Evolutionary conservation across 1,140 invertebrate genomes (phyloP).

Genomic region (Conus betulinus): DNA sequence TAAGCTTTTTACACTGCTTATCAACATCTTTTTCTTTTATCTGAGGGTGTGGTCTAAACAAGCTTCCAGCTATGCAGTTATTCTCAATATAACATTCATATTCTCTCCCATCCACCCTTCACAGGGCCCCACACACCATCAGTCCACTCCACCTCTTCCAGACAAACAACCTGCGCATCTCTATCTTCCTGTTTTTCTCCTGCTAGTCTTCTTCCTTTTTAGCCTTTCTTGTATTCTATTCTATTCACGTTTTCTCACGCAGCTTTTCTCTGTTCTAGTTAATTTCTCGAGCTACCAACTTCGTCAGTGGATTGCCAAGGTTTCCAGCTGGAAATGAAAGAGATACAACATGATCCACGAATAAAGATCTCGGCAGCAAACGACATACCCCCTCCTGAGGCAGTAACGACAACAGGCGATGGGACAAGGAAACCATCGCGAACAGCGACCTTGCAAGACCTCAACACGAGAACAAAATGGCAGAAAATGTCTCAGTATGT

Average conservation of each 20-base stretch:
- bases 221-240: not conserved
- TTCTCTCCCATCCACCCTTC: too few relatives aligned
- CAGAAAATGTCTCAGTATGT: not conserved
- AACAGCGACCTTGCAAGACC: not conserved
- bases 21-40: too few relatives aligned
- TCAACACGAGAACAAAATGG: not conserved
- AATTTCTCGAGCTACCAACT: constrained; percentile 17
- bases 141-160: too few relatives aligned
- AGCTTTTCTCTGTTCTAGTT: not conserved
- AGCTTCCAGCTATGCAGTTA: too few relatives aligned
- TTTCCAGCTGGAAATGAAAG: constrained; percentile 28
- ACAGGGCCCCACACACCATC: too few relatives aligned
- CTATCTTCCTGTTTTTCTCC: too few relatives aligned
- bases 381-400: not conserved
- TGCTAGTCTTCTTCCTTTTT: too few relatives aligned
- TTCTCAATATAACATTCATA: too few relatives aligned
- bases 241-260: not conserved
- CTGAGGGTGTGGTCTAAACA: too few relatives aligned
- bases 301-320: not conserved
- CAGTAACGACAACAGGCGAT: not conserved
- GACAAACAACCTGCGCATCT: too few relatives aligned
- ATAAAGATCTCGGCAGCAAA: not conserved
- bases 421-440: not conserved
- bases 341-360: not conserved
- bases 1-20: too few relatives aligned